These are phyloP conservation scores for Acropora yongei DNA, from an alignment of 64 coral and sea anemone genomes.

Conservation along the genomic window DNA sequence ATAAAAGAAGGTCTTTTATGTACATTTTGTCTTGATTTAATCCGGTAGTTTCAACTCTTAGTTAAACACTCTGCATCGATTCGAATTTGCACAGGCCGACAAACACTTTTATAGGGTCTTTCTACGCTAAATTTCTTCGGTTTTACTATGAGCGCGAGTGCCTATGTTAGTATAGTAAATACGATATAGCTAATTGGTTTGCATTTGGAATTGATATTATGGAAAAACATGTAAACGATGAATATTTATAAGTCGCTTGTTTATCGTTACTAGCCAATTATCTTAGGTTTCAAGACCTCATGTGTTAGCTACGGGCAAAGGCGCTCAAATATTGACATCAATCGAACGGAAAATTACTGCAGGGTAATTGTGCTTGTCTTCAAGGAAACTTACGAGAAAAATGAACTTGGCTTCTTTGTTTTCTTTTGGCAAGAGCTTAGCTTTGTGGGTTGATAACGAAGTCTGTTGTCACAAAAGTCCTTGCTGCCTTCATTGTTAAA, in stretches of 20 bases:
- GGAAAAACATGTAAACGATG: not conserved
- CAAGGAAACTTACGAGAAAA: not conserved
- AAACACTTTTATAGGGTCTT: not conserved
- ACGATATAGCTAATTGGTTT: conserved; percentile 27
- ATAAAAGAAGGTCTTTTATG: not conserved
- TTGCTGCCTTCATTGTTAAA: too few relatives aligned
- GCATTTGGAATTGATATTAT: conserved; percentile 44
- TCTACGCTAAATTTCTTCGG: not conserved
- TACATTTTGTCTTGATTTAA: not conserved
- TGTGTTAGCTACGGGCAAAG: conserved; percentile 39
- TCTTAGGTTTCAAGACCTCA: not conserved
- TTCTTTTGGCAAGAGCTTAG: not conserved
- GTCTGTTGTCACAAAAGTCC: not conserved
- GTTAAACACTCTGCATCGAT: too few relatives aligned
- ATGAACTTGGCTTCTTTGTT: not conserved
- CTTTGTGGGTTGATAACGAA: not conserved
- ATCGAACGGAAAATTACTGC: conserved; percentile 19
- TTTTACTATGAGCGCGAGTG: not conserved
- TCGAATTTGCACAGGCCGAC: too few relatives aligned
- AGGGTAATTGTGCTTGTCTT: not conserved
- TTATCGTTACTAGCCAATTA: conserved; percentile 9
- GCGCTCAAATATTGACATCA: conserved; percentile 1
- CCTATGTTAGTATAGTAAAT: not conserved
- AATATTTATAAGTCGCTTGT: conserved; percentile 47
- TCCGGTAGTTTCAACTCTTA: not conserved